Conservation (phyloP, 2,797 vertebrate genomes). For the Zalophus californianus region DNA sequence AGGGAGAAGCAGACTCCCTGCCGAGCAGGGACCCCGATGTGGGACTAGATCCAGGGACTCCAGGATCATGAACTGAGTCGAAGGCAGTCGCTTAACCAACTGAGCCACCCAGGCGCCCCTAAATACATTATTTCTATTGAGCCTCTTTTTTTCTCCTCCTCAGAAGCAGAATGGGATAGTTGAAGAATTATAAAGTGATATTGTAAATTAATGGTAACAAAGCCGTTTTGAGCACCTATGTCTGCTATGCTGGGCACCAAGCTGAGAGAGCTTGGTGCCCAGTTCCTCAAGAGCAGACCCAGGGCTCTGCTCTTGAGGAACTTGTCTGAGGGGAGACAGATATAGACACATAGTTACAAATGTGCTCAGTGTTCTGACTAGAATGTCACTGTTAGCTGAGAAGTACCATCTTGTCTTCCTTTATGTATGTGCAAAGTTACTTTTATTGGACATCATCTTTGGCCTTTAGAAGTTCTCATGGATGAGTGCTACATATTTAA, state of each 20-base stretch:
- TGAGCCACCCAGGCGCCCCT: too few relatives aligned
- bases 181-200: background rate
- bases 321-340: background rate
- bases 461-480: background rate
- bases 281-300: background rate
- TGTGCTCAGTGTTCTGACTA: background rate
- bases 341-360: background rate
- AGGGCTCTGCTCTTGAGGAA: background rate
- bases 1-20: too few relatives aligned
- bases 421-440: background rate
- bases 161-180: background rate
- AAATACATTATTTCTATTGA: background rate
- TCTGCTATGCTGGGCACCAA: too few relatives aligned
- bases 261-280: background rate
- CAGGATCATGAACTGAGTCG: too few relatives aligned
- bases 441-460: background rate
- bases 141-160: background rate
- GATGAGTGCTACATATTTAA: background rate
- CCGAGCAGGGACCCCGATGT: too few relatives aligned
- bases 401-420: background rate
- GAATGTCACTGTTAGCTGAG: too few relatives aligned
- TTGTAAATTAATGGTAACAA: background rate
- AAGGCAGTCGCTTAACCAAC: too few relatives aligned
- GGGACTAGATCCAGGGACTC: too few relatives aligned
- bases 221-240: background rate